Conservation (phyloP, 2,888 invertebrate species). For the Pediacus dermestoides region DNA sequence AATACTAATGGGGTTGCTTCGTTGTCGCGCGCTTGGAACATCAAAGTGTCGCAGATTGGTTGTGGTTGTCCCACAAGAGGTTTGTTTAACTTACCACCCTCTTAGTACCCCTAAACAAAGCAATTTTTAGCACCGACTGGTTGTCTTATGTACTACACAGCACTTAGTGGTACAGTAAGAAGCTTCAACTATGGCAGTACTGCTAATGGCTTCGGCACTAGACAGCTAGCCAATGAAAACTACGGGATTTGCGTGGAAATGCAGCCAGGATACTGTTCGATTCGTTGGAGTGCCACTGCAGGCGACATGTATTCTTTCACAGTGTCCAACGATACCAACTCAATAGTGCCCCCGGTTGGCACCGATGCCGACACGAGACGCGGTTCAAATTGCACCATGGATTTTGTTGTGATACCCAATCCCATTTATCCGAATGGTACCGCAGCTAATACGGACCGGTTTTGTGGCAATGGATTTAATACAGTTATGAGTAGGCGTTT, state of each 20-base stretch:
- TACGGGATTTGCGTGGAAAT: conserved; percentile 76
- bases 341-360: conserved; percentile 50
- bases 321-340: conserved; percentile 55
- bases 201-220: conserved; percentile 53
- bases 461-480: conserved; percentile 69
- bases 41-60: conserved; percentile 66
- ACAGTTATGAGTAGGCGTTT: conserved; percentile 61
- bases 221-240: conserved; percentile 67
- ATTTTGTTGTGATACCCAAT: conserved; percentile 72
- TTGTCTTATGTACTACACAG: conserved; percentile 70
- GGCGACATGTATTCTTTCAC: conserved; percentile 69
- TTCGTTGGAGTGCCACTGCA: conserved; percentile 64
- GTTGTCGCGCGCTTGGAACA: conserved; percentile 66
- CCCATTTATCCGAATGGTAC: conserved; percentile 51
- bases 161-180: conserved; percentile 58
- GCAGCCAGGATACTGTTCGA: conserved; percentile 67
- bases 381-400: conserved; percentile 57
- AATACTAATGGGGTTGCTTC: conserved; percentile 59
- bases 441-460: conserved; percentile 58
- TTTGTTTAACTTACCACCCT: too few species aligned
- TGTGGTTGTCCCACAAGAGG: conserved; percentile 67
- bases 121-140: conserved; percentile 68
- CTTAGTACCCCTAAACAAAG: too few species aligned
- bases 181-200: conserved; percentile 72
- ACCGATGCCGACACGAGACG: conserved; percentile 11